Conservation (phyloP, 2,797 vertebrate species). For the Cheirogaleus major region DNA sequence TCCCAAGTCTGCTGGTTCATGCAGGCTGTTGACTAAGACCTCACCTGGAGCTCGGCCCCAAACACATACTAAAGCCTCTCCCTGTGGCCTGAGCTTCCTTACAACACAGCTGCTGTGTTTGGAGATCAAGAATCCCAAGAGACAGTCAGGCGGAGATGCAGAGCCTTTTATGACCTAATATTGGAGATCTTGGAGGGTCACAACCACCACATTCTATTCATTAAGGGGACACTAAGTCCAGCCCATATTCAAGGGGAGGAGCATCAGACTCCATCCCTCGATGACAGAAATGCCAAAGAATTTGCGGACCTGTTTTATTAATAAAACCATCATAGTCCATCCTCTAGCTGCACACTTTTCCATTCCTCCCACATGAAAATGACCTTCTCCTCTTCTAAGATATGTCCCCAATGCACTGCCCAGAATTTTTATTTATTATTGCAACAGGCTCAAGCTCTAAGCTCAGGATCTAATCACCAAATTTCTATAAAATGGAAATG, state of each 20-base stretch:
- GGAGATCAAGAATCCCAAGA: background rate
- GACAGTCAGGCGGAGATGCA: background rate
- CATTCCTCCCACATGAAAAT: background rate
- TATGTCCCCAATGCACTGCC: no score
- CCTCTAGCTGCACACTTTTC: background rate
- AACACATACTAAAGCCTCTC: background rate
- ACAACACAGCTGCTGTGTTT: rapidly evolving
- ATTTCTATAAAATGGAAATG: constrained; percentile 3
- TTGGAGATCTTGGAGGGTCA: background rate
- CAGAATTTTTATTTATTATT: background rate
- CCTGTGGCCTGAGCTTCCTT: background rate
- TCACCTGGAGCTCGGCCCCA: background rate
- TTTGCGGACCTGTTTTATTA: background rate
- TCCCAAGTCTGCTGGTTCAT: background rate
- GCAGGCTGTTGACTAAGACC: background rate
- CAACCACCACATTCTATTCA: background rate
- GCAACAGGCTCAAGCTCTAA: background rate
- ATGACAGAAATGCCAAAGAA: background rate
- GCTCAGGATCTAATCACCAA: background rate
- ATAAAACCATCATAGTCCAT: background rate
- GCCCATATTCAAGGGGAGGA: background rate
- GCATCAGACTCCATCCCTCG: background rate
- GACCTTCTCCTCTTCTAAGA: background rate
- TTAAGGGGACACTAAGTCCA: background rate
- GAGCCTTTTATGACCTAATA: background rate